Evolutionary conservation across 2,113 vertebrate species (phyloP).

Genomic region (Pedionomus torquatus): DNA sequence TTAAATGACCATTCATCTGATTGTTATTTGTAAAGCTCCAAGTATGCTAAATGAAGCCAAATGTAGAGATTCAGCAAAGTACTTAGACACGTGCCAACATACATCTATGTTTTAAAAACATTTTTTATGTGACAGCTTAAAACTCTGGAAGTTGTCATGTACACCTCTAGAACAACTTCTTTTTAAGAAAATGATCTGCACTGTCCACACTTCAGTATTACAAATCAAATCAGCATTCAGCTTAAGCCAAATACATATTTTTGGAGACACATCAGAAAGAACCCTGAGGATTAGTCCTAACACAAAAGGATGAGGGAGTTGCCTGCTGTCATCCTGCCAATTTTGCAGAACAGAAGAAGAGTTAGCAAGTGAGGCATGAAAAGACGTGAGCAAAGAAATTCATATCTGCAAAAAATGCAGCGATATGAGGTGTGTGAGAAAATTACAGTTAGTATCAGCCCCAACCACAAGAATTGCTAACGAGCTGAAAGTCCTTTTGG

Average conservation of each 20-base stretch:
- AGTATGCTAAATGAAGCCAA: neutral
- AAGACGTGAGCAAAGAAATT: slow-evolving; percentile 28
- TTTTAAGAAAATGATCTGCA: neutral
- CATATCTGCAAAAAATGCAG: neutral
- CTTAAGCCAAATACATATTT: neutral
- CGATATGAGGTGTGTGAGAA: neutral
- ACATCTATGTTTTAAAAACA: neutral
- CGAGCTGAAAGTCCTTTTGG: neutral
- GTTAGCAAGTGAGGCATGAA: slow-evolving; percentile 40
- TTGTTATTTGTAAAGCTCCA: neutral
- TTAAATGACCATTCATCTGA: neutral
- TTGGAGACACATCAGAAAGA: slow-evolving; percentile 47
- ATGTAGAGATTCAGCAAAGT: neutral
- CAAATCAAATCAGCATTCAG: slow-evolving; percentile 12
- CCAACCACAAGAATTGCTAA: neutral
- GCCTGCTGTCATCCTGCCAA: slow-evolving; percentile 39
- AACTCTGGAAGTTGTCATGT: neutral
- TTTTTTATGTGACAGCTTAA: neutral
- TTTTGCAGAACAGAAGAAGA: slow-evolving; percentile 44
- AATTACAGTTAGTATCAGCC: neutral
- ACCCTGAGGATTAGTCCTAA: slow-evolving; percentile 39
- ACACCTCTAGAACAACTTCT: neutral
- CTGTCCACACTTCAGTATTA: neutral
- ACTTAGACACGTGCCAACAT: neutral
- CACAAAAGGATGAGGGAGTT: slow-evolving; percentile 49